These are phyloP conservation scores for Procavia capensis DNA, from an alignment of 2,113 vertebrate species.

Conservation along the genomic window DNA sequence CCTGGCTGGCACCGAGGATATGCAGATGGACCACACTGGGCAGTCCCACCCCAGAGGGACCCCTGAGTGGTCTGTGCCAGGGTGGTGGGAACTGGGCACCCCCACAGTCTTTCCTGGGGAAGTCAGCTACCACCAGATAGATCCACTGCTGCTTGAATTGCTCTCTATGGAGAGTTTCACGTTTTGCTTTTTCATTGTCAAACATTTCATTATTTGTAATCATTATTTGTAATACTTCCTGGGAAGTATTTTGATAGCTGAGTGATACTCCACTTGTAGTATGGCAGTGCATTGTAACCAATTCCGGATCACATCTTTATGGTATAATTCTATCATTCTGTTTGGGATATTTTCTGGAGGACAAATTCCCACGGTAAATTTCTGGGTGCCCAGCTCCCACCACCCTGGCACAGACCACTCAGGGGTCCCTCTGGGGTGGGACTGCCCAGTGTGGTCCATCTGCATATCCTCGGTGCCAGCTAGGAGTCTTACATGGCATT, in stretches of 20 bases:
- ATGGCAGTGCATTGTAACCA: accelerated
- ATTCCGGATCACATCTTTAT: neutral
- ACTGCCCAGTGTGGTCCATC: accelerated
- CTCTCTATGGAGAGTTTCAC: neutral
- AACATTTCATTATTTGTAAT: neutral
- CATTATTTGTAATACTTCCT: neutral
- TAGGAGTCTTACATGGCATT: neutral
- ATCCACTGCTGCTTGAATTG: neutral
- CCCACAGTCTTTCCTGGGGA: neutral
- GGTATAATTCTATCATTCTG: neutral
- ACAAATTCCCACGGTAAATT: neutral
- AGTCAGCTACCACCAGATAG: neutral
- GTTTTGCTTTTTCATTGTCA: neutral
- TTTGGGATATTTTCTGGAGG: neutral
- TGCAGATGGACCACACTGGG: accelerated
- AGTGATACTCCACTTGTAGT: neutral
- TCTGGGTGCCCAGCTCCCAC: neutral
- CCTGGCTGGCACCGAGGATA: neutral
- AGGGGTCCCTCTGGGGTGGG: accelerated
- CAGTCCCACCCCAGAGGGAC: accelerated
- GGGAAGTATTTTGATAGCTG: neutral
- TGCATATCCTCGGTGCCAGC: neutral
- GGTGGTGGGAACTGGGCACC: no score
- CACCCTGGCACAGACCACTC: neutral
- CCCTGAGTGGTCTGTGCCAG: neutral